phyloP scores from a whole-genome alignment of 2,113 vertebrate species.

The Casuarius casuarius region DNA sequence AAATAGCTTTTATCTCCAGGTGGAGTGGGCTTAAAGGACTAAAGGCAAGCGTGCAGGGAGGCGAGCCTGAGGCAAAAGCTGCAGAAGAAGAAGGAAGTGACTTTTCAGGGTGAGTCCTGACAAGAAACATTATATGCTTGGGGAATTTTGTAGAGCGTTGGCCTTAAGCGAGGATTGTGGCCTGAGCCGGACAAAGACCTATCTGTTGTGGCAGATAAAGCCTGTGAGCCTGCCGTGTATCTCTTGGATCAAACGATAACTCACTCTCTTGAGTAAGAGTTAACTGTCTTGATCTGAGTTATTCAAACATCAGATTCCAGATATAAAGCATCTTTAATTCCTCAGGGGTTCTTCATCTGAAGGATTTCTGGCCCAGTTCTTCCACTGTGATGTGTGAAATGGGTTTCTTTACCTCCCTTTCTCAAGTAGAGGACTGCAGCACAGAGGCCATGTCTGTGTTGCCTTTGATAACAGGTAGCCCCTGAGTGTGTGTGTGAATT shows the following conservation, averaged over 20 bases:
- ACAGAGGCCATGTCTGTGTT: background rate
- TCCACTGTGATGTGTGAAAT: background rate
- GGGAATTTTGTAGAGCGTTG: background rate
- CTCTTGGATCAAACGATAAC: background rate
- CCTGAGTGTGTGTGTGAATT: background rate
- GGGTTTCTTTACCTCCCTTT: background rate
- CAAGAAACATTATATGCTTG: background rate
- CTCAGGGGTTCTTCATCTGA: background rate
- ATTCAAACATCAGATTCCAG: background rate
- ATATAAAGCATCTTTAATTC: background rate
- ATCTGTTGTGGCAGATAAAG: background rate
- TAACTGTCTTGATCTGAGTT: background rate
- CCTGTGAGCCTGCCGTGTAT: background rate
- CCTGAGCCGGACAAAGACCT: background rate
- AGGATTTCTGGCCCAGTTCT: background rate
- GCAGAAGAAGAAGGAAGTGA: background rate
- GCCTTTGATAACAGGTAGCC: background rate
- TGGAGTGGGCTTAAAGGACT: background rate
- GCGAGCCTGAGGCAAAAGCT: background rate
- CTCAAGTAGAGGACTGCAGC: background rate
- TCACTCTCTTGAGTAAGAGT: background rate
- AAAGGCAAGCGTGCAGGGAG: background rate
- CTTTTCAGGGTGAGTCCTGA: background rate
- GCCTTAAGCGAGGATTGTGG: background rate
- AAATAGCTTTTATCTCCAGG: background rate